Evolutionary conservation across 2,888 invertebrate species (phyloP).

Genomic region (Gortyna flavago): DNA sequence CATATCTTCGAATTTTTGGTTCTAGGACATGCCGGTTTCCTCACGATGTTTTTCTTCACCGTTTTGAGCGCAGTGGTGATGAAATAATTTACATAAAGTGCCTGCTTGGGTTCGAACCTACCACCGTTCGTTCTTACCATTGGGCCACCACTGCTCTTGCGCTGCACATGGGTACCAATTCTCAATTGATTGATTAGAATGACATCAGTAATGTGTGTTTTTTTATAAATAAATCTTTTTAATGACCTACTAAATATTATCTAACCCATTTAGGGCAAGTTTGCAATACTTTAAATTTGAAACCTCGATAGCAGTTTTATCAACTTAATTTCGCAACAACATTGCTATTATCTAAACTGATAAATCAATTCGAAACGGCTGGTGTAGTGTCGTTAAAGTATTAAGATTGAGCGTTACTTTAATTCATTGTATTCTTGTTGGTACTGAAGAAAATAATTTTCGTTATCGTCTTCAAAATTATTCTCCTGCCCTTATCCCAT

Average conservation of each 20-base stretch:
- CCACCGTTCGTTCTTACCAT: too few species aligned
- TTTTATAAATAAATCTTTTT: background rate
- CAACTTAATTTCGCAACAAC: conserved; percentile 22
- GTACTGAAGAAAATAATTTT: background rate
- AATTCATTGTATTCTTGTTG: background rate
- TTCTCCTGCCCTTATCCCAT: background rate
- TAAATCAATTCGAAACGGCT: conserved; percentile 22
- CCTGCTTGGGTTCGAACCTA: too few species aligned
- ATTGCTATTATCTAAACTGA: conserved; percentile 15
- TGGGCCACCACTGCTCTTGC: background rate
- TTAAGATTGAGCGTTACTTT: background rate
- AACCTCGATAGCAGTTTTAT: conserved; percentile 20
- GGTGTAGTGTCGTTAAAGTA: conserved; percentile 19
- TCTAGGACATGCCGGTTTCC: too few species aligned
- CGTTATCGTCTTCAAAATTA: background rate
- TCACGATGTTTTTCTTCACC: too few species aligned
- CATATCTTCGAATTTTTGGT: too few species aligned
- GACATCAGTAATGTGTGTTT: background rate
- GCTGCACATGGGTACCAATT: background rate
- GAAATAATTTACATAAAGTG: too few species aligned
- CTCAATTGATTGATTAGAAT: background rate
- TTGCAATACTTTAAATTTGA: conserved; percentile 3
- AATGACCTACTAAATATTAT: background rate
- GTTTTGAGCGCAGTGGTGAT: too few species aligned
- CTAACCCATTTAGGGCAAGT: conserved; percentile 18